Conservation (phyloP, 2,797 vertebrate genomes). For the Sebastes steindachneri region DNA sequence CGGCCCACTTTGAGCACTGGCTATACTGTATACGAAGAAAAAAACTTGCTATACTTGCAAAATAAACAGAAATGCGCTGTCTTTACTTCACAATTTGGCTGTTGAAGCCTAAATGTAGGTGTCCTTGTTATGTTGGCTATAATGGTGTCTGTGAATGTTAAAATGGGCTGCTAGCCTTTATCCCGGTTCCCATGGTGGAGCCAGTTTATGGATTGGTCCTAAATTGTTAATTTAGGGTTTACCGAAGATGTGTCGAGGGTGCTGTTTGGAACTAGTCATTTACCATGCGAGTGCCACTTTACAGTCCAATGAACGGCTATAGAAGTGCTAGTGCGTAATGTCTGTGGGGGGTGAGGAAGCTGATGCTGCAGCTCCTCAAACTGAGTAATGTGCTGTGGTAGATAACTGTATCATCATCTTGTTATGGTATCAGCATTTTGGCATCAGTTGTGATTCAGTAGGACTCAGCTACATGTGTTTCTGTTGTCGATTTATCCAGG, state of each 20-base stretch:
- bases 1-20: no score
- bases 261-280: conserved; percentile 55
- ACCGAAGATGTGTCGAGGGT: conserved; percentile 25
- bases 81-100: neutral
- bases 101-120: neutral
- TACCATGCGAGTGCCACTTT: conserved; percentile 13
- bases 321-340: conserved; percentile 2
- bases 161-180: neutral
- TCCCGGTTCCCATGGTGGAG: neutral
- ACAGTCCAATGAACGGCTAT: conserved; percentile 44
- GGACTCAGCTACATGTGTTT: neutral
- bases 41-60: neutral
- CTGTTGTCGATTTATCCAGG: neutral
- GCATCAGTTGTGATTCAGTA: neutral
- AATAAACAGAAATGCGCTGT: neutral
- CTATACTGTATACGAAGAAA: neutral
- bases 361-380: neutral
- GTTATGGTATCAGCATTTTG: conserved; percentile 7
- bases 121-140: neutral
- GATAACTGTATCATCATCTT: conserved; percentile 6
- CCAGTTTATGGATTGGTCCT: neutral
- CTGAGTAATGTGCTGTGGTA: neutral
- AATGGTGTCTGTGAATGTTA: neutral
- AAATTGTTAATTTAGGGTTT: conserved; percentile 42
- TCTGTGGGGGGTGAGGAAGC: conserved; percentile 16